Evolutionary conservation across 37 sponge, comb jelly and placozoan genomes (phyloP), one percentile per base, ranked within the genome.

Genomic region (Aphrocallistes beatrix): DNA sequence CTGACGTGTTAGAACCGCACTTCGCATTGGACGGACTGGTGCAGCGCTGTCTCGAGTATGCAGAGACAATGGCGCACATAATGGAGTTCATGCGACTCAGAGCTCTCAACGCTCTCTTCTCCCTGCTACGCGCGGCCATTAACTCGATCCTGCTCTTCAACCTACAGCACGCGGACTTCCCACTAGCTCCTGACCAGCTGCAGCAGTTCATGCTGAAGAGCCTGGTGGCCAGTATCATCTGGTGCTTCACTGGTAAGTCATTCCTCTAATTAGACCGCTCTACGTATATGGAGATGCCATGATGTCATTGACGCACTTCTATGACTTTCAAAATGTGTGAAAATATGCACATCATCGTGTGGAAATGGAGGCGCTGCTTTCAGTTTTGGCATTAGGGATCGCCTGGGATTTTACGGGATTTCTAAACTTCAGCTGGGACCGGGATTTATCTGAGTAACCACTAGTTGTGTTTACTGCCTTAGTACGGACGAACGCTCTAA

Each of bases 51-150:
- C 83, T 98, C 47, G 81, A 89, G 85, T 92, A 89, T 82, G 93
- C 95, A 21, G 90, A 88, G 82, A 36, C 48, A 0, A 83, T 90
- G 51, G 95, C 93, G 23, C 99, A 98, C 84, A 91, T 98, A 81
- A 98, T 98, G 99, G 99, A 98, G 86, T 95, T 95, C 87, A 98
- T 95, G 9, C 88, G 95, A 9, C 86, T 94, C 83, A 51, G 99
- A 49, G 93, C 92, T 37, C 90, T 98, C 30, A 88, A 90, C 83
- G 88, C 92, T 45, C 91, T 98, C 83, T 98, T 95, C 83, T 93
- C 99, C 51, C 93, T 98, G 95, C 84, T 98, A 42, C 90, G 93
- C 88, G 94, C 95, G 85, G 83, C 90, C 82, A 85, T 95, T 39
- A 81, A 96, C 38, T 88, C 93, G 37, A 82, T 98, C 38, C 88